Conservation (phyloP, 2,888 invertebrate genomes). For the Ganaspis brasiliensis region DNA sequence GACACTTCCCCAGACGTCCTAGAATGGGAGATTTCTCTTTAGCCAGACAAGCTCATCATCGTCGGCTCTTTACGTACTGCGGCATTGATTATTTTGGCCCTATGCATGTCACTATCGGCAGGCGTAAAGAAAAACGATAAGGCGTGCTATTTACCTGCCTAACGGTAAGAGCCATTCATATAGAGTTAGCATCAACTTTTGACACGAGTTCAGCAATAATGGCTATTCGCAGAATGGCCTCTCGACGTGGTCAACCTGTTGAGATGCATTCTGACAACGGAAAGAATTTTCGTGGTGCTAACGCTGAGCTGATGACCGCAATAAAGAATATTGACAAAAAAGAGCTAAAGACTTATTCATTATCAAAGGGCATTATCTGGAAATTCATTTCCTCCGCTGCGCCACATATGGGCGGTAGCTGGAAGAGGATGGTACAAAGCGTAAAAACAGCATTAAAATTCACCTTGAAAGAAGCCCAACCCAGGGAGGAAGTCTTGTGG, state of each 20-base stretch:
- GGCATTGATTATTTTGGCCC: no score
- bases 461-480: conserved; percentile 56
- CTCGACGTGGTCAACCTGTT: no score
- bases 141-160: background rate
- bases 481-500: conserved; percentile 58
- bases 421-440: no score
- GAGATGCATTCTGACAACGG: no score
- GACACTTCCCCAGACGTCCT: conserved; percentile 46
- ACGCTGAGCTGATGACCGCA: no score
- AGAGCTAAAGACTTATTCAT: background rate
- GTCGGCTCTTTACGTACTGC: conserved; percentile 49
- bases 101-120: conserved; percentile 45
- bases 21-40: conserved; percentile 48
- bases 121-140: no score
- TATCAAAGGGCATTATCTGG: conserved; percentile 52
- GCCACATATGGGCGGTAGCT: no score
- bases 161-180: background rate
- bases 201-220: no score
- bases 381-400: conserved; percentile 61
- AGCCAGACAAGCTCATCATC: conserved; percentile 42
- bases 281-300: no score
- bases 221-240: no score
- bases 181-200: background rate
- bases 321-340: background rate
- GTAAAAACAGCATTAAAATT: conserved; percentile 53